These are phyloP conservation scores for Sphaeridia pumilis DNA, from an alignment of 2,888 invertebrate genomes.

Conservation along the genomic window DNA sequence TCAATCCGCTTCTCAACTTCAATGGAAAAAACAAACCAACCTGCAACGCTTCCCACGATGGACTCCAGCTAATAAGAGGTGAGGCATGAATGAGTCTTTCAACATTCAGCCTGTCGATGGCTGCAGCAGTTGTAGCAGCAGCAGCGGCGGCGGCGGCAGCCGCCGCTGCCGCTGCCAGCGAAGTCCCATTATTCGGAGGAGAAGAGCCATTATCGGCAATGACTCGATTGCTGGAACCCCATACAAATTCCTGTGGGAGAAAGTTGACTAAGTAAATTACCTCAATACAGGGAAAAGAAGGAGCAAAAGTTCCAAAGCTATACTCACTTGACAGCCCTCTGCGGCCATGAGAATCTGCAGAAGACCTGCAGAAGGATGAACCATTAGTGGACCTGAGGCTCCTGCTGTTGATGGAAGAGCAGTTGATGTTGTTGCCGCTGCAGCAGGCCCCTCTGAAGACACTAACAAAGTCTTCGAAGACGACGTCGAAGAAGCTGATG, in stretches of 20 bases:
- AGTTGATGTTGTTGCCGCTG: slow-evolving; percentile 4
- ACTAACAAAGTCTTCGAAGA: slow-evolving; percentile 24
- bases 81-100: slow-evolving; percentile 25
- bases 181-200: too few relatives aligned
- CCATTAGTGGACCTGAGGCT: slow-evolving; percentile 27
- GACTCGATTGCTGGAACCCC: slow-evolving; percentile 51
- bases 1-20: too few relatives aligned
- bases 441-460: slow-evolving; percentile 1
- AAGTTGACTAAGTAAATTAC: too few relatives aligned
- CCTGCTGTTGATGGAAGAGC: neutral
- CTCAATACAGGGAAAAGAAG: neutral
- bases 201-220: too few relatives aligned
- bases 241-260: slow-evolving; percentile 52
- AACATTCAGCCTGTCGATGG: slow-evolving; percentile 1
- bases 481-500: slow-evolving; percentile 31
- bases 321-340: slow-evolving; percentile 67
- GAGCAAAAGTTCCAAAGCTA: neutral
- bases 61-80: slow-evolving; percentile 43
- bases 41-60: slow-evolving; percentile 79
- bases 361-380: slow-evolving; percentile 49
- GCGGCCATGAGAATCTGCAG: slow-evolving; percentile 74
- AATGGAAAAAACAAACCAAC: too few relatives aligned
- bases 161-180: too few relatives aligned
- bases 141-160: neutral
- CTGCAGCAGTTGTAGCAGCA: neutral